Evolutionary conservation across 2,797 vertebrate species (phyloP).

Genomic region (Squalus acanthias): DNA sequence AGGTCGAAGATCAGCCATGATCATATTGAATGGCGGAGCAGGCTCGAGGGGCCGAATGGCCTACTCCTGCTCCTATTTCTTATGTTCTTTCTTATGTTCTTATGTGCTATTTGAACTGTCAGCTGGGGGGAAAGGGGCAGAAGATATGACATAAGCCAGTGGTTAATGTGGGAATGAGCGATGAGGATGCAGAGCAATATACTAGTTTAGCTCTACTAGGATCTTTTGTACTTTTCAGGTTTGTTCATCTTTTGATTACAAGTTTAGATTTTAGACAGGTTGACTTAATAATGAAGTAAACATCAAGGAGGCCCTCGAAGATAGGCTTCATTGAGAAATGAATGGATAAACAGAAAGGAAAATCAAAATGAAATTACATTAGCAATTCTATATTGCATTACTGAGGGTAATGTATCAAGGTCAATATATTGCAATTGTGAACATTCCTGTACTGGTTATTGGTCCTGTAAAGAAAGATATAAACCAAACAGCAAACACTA

Average conservation of each 20-base stretch:
- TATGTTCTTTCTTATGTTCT: too few species aligned
- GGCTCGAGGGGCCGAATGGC: too few species aligned
- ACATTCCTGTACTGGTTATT: slow-evolving; percentile 1
- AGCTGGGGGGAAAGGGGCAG: background rate
- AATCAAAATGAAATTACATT: slow-evolving; percentile 26
- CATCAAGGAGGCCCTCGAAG: background rate
- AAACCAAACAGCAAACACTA: background rate
- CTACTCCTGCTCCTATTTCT: too few species aligned
- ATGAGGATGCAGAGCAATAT: background rate
- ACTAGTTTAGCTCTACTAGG: too few species aligned
- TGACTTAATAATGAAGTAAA: background rate
- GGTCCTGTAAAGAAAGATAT: slow-evolving; percentile 6
- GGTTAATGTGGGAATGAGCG: background rate
- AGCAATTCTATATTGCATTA: slow-evolving; percentile 16
- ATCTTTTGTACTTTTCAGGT: background rate
- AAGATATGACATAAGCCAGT: background rate
- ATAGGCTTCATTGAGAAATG: background rate
- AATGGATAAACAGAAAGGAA: slow-evolving; percentile 10
- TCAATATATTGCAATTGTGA: slow-evolving; percentile 16
- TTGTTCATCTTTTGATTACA: background rate
- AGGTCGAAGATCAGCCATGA: too few species aligned
- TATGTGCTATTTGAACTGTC: background rate
- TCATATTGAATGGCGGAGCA: too few species aligned
- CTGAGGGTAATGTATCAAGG: slow-evolving; percentile 1
- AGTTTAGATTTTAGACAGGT: background rate